Evolutionary conservation across 2,797 vertebrate genomes (phyloP).

Genomic region (Coilia nasus): DNA sequence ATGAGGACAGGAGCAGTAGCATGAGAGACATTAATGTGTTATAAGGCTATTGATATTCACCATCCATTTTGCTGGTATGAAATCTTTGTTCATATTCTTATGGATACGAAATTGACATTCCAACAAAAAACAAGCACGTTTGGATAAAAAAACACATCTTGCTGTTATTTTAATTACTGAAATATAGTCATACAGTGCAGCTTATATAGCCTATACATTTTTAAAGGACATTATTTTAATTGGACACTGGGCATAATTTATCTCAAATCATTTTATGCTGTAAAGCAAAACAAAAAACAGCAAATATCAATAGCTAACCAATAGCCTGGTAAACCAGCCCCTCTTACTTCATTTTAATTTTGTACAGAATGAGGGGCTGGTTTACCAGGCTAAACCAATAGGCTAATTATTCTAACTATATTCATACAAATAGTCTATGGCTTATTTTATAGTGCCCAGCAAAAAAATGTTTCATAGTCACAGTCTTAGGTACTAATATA

Average conservation of each 20-base stretch:
- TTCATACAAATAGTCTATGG: background rate
- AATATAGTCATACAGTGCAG: too few species aligned
- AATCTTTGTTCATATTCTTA: background rate
- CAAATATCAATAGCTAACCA: too few species aligned
- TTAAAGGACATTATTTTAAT: background rate
- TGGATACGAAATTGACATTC: too few species aligned
- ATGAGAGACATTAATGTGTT: too few species aligned
- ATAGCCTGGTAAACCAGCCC: too few species aligned
- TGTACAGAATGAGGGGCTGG: too few species aligned
- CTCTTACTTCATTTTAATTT: too few species aligned
- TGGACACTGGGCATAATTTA: background rate
- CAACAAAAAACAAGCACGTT: background rate
- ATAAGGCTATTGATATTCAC: too few species aligned
- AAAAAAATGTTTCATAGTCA: background rate
- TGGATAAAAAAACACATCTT: background rate
- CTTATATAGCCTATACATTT: background rate
- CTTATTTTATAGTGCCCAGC: background rate
- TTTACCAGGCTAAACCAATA: too few species aligned
- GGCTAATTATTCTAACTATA: background rate
- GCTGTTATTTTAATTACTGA: too few species aligned
- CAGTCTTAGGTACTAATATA: background rate
- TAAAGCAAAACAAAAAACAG: too few species aligned
- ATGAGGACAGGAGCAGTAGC: background rate
- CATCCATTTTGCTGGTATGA: background rate
- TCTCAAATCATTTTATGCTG: too few species aligned